Evolutionary conservation across 2,888 invertebrate genomes (phyloP), one percentile per base, ranked within the genome.

Genomic region (Scaptomyza cyrtandrae): DNA sequence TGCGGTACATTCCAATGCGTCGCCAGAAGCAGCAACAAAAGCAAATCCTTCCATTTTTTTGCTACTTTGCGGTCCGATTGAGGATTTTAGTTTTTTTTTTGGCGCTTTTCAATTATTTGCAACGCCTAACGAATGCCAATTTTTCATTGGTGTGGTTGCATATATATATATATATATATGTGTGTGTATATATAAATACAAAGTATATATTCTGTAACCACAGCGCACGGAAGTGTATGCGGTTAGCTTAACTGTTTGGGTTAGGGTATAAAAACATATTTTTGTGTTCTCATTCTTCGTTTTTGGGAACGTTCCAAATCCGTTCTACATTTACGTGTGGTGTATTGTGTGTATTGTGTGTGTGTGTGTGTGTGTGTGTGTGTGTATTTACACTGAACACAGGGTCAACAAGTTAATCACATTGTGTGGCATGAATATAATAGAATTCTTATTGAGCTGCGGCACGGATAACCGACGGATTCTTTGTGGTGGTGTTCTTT

Each of bases 391-490:
- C 61, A 62, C 65, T 76, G 63, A 74, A 68, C 64, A 70, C 66
- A 78, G 83, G 83, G 88, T 83, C 88, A 88, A 86, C 83, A 83
- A 83, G 83, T 83, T 88, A 83, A 83, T 83, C 83, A 83, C 84
- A 86, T 84, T 83, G 83, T 83, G 86, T 86, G 86, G 83, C 85
- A 80, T 77, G 84, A 58, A 71, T 75, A 88, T 88, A 88, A 88
- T 88, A 83, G 88, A 83, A 88, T 88, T 83, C 86, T 80, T 88
- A 83, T 76, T 64, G 81, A 58, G 80, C 67, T 64, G 77, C 78
- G 50, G 81, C 70, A 64, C 58, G 64, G 53, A 48, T 72, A 59
- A 45, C 45, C 9, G 43, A 33, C 54, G 16, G 45, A 29, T 52
- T 58, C 37, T 43, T 56, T 35, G 29, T 57, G 45, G 33, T 49